Evolutionary conservation across 92 coral and sea anemone species (phyloP).

Genomic region (Zoanthus gigantus): DNA sequence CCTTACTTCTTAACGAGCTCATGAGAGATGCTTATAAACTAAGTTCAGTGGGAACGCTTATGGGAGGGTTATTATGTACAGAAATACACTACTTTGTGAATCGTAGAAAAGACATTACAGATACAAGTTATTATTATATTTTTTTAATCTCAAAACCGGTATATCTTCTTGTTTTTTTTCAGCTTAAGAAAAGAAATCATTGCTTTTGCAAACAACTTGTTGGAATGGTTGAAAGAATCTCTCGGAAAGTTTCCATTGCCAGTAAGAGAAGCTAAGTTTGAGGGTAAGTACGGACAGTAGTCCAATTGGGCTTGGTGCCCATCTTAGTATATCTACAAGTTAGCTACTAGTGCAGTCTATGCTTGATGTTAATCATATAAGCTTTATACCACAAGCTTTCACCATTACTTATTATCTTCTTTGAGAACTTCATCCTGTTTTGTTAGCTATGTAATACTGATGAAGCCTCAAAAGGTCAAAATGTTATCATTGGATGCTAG

Average conservation of each 20-base stretch:
- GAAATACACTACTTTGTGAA: background rate
- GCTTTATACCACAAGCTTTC: too few species aligned
- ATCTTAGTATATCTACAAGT: too few species aligned
- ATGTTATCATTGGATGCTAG: too few species aligned
- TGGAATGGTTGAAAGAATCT: slow-evolving; percentile 84
- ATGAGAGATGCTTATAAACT: background rate
- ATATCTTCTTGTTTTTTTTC: background rate
- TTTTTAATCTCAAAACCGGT: too few species aligned
- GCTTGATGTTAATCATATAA: too few species aligned
- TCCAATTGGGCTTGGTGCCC: background rate
- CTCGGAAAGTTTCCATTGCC: slow-evolving; percentile 77
- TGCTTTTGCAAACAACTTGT: slow-evolving; percentile 85
- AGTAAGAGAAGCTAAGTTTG: slow-evolving; percentile 79
- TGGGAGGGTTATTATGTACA: too few species aligned
- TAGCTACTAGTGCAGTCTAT: too few species aligned
- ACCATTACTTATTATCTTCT: too few species aligned
- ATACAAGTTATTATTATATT: background rate
- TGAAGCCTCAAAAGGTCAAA: too few species aligned
- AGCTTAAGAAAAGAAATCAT: slow-evolving; percentile 93
- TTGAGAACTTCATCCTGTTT: too few species aligned
- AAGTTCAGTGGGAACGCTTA: background rate
- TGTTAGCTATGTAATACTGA: too few species aligned
- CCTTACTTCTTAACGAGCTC: too few species aligned
- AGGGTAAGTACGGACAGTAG: slow-evolving; percentile 60
- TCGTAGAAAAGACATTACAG: background rate